Base-by-base conservation (phyloP, 2,888 invertebrate genomes). In the Stomorhina lunata region DNA sequence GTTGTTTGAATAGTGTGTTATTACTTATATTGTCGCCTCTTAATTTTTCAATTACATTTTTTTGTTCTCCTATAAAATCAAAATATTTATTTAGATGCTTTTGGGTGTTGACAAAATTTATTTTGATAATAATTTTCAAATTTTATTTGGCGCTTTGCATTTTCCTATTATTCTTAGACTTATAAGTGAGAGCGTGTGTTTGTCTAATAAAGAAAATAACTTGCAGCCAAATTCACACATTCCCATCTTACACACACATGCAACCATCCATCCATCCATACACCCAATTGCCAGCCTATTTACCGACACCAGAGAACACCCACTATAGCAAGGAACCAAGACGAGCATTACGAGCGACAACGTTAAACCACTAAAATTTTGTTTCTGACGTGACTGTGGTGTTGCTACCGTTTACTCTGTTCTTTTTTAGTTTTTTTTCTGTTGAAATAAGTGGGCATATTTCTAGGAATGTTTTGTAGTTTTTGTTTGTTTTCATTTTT, bases 31-130 rank as follows among this genome's bases (percentile, higher is more conserved):
- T 57, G 22, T 55, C 22, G 57, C 22, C 32, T 40, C 25, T 71
- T 71, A 57, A 34, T 25, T 57, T 43, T 32, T 45, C 15, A 57
- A 32, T 15, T 22, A 1, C 6, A 10, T 72, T 34, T 37, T 45
- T 10, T 6, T 59, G 29, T 7, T 22, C 25, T 34, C 6, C 4
- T 50, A 40, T 55, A 12, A 29, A 73, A 63, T 73, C 6, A 65
- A 65, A 32, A 22, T 63, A 37, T 65, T 73, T 73, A 53, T 73
- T 73, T 34, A 63, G 22, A 65, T 65, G 27, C 43, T 75, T 32
- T 75, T 65, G 55, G 55, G 45, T 75, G 65, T 75, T 75, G 75
- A 75, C 65, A 57, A 75, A 55, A 55, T 55, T 75, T 40, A 63
- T 73, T 73, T 73, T 53, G 53, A 63, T 63, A 29, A 63, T 53